Evolutionary conservation across 2,113 vertebrate species (phyloP).

Genomic region (Pseudopipra pipra): DNA sequence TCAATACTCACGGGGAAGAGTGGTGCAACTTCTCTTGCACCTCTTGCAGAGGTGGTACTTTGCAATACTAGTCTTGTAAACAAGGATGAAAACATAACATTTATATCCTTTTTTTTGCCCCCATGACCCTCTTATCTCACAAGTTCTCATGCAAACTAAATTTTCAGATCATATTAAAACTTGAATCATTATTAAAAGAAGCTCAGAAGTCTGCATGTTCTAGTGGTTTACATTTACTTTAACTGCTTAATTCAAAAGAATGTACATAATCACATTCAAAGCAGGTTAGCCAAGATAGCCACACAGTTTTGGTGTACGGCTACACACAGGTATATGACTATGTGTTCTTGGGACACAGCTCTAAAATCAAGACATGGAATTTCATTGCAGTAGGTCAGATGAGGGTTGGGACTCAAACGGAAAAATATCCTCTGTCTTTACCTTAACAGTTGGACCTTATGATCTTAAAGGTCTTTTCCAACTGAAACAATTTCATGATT

Average conservation of each 20-base stretch:
- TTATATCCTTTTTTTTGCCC: neutral
- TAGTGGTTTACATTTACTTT: neutral
- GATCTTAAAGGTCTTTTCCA: neutral
- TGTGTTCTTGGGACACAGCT: neutral
- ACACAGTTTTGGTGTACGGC: neutral
- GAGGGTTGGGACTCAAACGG: neutral
- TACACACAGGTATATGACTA: neutral
- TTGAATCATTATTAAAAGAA: neutral
- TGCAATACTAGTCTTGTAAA: neutral
- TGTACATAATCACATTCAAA: neutral
- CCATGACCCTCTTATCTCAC: neutral
- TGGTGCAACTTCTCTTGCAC: neutral
- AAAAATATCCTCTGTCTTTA: neutral
- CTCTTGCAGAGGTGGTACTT: neutral
- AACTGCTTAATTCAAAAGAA: neutral
- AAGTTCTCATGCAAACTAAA: neutral
- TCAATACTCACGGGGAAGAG: neutral
- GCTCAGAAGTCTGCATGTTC: neutral
- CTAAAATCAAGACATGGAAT: neutral
- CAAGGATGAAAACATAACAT: neutral
- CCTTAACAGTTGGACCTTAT: rapidly evolving
- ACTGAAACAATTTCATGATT: neutral
- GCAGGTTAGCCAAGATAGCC: neutral
- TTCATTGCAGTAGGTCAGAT: neutral
- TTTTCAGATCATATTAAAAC: neutral